phyloP scores from a whole-genome alignment of 2,888 invertebrate genomes.

The Thereva unica region DNA sequence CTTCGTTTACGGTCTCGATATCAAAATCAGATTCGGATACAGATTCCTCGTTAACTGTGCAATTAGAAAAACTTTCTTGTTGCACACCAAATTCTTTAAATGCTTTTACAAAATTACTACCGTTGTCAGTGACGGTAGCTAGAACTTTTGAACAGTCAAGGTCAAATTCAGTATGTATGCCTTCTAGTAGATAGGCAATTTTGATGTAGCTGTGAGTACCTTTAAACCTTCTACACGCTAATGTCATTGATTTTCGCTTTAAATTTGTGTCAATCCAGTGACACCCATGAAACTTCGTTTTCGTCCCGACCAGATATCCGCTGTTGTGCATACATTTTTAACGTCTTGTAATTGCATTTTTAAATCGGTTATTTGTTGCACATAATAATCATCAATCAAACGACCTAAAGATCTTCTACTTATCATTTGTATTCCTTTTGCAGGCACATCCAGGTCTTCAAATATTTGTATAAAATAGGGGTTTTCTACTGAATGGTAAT shows the following conservation, averaged over 20 bases:
- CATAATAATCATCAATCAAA: too few species aligned
- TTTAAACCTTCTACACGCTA: slow-evolving; percentile 11
- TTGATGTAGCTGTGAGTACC: background rate
- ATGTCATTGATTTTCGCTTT: slow-evolving; percentile 30
- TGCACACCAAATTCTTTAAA: background rate
- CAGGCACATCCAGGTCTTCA: too few species aligned
- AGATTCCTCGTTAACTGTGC: too few species aligned
- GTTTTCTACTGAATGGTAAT: too few species aligned
- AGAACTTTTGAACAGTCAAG: background rate
- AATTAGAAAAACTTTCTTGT: too few species aligned
- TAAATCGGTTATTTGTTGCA: too few species aligned
- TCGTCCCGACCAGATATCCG: slow-evolving; percentile 36
- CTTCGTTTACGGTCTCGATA: too few species aligned
- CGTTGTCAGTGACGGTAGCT: background rate
- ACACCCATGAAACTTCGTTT: slow-evolving; percentile 35
- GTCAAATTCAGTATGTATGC: background rate
- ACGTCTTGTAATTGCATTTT: too few species aligned
- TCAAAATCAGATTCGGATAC: too few species aligned
- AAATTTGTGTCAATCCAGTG: slow-evolving; percentile 35
- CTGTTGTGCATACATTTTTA: slow-evolving; percentile 26
- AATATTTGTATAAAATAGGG: too few species aligned
- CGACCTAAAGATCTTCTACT: too few species aligned
- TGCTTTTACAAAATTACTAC: background rate
- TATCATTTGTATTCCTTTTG: too few species aligned
- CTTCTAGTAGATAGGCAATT: background rate